phyloP scores from a whole-genome alignment of 2,888 invertebrate species.

The Eucera pruinosa region DNA sequence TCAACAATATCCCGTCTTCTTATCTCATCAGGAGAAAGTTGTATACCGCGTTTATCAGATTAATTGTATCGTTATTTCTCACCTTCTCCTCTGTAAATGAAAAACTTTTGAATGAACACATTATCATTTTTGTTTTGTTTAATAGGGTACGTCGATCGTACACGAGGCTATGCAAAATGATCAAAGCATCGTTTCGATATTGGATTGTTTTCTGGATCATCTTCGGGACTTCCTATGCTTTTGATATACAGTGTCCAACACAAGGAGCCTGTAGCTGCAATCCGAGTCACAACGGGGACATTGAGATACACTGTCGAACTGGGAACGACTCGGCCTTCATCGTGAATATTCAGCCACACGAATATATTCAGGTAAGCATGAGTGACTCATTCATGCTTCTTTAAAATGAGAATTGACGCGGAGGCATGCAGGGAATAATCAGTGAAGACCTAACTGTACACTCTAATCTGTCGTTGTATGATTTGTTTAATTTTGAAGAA shows the following conservation, averaged over 20 bases:
- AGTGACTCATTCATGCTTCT: slow-evolving; percentile 36
- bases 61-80: no score
- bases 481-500: no score
- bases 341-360: slow-evolving; percentile 59
- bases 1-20: no score
- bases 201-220: slow-evolving; percentile 25
- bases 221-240: slow-evolving; percentile 15
- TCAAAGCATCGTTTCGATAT: neutral
- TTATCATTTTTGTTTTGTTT: slow-evolving; percentile 1
- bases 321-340: slow-evolving; percentile 53
- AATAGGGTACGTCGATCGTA: slow-evolving; percentile 17
- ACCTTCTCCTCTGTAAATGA: no score
- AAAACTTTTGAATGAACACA: no score
- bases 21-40: no score
- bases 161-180: slow-evolving; percentile 38
- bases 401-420: no score
- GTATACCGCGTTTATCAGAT: no score
- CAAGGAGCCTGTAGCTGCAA: slow-evolving; percentile 44
- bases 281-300: slow-evolving; percentile 35
- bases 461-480: no score
- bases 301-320: slow-evolving; percentile 66
- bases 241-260: slow-evolving; percentile 43
- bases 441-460: no score
- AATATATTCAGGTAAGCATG: slow-evolving; percentile 57
- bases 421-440: no score